These are phyloP conservation scores for Drosophila tanythrix DNA, from an alignment of 2,888 invertebrate genomes.

Conservation along the genomic window DNA sequence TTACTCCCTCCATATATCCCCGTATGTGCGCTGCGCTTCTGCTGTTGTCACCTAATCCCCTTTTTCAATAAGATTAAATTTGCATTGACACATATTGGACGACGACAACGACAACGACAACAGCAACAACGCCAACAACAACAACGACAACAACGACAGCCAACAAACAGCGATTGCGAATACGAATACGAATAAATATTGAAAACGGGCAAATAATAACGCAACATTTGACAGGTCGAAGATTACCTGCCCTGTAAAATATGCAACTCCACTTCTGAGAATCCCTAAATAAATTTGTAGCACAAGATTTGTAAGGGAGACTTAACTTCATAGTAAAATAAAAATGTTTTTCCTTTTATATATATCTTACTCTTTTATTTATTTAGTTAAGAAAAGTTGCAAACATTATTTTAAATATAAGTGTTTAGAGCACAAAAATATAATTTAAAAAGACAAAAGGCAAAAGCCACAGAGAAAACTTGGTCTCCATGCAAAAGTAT, in stretches of 20 bases:
- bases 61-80: slow-evolving; percentile 82
- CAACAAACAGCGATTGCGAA: slow-evolving; percentile 50
- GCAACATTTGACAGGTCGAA: slow-evolving; percentile 60
- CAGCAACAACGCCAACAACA: slow-evolving; percentile 7
- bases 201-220: slow-evolving; percentile 51
- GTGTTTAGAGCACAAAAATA: background rate
- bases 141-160: slow-evolving; percentile 12
- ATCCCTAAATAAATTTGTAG: background rate
- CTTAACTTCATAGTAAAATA: background rate
- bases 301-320: background rate
- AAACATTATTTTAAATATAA: background rate
- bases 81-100: slow-evolving; percentile 81
- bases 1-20: background rate
- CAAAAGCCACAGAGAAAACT: no score
- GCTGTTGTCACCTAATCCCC: slow-evolving; percentile 81
- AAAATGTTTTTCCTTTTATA: background rate
- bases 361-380: background rate
- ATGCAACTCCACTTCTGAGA: background rate
- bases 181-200: slow-evolving; percentile 47
- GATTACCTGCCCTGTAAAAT: slow-evolving; percentile 57
- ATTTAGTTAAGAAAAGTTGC: no score
- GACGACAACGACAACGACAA: slow-evolving; percentile 61
- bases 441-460: no score
- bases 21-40: slow-evolving; percentile 46
- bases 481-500: background rate